Evolutionary conservation across 2,797 vertebrate species (phyloP), one percentile per base, ranked within the genome.

Genomic region (Mastacembelus armatus): DNA sequence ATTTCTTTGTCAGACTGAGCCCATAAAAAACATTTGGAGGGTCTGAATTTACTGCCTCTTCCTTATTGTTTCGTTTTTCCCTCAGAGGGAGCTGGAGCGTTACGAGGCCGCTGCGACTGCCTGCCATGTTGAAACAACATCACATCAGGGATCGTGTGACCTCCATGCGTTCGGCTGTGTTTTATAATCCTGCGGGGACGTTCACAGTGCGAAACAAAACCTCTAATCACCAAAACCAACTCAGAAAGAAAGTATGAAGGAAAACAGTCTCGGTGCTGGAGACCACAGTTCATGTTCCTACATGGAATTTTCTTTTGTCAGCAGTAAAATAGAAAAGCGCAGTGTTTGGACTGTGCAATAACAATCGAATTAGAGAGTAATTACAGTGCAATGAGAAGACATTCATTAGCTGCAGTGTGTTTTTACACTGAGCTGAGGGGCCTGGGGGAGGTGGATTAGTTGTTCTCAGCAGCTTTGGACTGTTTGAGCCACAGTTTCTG

Each of bases 371-470:
- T 71, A 78, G 36, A 36, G 33, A 57, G 47, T 75, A 54, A 78
- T 66, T 70, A 55, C 51, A 67, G 54, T 42, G 30, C 32, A 72
- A 48, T 56, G 44, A 66, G 30, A 15, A 68, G 40, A 18, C 11
- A 6, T 52, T 62, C 26, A 50, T 66, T 79, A 49, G 50, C 52
- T 42, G 24, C 32, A n/a, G 58, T 45, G 65, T 40, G 33, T 73
- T 71, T 58, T 68, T 69, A 80, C 44, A 40, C 35, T 33, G 61
- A 30, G 40, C 60, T 22, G 65, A 78, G 71, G 61, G 69, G 66
- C 58, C 64, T 58, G 66, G 64, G 81, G 76, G 77, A 78, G 80
- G 82, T 85, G 77, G 84, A 86, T 86, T 82, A 85, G 76, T 36
- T 47, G 77, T 70, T 77, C 58, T n/a, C n/a, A n/a, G 66, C 58